Conservation (phyloP, 2,113 vertebrate species). For the Platycercus adscitus region DNA sequence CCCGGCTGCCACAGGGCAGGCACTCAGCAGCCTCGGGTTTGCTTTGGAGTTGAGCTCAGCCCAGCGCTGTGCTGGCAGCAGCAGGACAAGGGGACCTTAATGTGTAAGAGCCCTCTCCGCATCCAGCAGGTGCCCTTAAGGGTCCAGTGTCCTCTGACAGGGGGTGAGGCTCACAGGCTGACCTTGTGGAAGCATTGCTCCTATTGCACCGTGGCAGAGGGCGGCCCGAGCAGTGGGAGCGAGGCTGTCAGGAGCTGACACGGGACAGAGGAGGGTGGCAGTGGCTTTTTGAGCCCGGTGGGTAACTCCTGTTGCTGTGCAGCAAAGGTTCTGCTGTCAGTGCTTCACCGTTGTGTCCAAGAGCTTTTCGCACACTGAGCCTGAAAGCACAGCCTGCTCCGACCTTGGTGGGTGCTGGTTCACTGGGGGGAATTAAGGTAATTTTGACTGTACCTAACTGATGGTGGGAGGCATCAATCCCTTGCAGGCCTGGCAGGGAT, state of each 20-base stretch:
- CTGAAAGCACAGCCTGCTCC: background rate
- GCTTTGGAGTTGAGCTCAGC: background rate
- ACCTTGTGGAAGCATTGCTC: background rate
- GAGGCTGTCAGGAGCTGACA: background rate
- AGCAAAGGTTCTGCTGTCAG: background rate
- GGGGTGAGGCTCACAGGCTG: background rate
- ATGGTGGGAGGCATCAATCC: background rate
- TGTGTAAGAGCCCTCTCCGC: background rate
- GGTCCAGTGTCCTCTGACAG: background rate
- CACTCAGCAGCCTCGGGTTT: background rate
- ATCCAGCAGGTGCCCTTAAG: background rate
- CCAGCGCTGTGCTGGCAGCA: background rate
- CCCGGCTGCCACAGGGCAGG: background rate
- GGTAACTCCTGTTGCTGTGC: background rate
- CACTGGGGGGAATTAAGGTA: background rate
- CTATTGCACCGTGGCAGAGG: rapidly evolving
- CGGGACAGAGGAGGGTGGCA: background rate
- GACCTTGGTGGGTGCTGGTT: background rate
- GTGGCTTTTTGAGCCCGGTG: background rate
- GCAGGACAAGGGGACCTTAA: background rate
- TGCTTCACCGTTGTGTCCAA: background rate
- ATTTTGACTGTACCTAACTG: background rate
- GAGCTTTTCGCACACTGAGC: background rate
- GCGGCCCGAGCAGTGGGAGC: background rate
- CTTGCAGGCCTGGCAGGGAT: background rate